phyloP scores from a whole-genome alignment of 2,888 invertebrate genomes.

The Lamellibrachia columna region DNA sequence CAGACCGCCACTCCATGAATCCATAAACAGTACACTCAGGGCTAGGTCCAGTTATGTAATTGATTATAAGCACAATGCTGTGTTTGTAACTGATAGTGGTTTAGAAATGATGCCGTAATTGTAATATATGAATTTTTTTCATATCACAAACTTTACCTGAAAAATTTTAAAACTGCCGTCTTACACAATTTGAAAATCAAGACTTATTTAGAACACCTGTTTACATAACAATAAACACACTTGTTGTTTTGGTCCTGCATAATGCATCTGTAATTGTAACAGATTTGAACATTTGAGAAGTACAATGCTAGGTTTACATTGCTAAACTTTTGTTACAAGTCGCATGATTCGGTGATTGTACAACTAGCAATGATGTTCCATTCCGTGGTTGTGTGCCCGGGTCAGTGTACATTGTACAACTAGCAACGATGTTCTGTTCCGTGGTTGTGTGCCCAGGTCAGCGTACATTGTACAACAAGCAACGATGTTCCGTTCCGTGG shows the following conservation, averaged over 20 bases:
- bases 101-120: not conserved
- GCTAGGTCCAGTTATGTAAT: too few relatives aligned
- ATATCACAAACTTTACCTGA: not conserved
- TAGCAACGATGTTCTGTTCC: too few relatives aligned
- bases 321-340: too few relatives aligned
- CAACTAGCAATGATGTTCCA: too few relatives aligned
- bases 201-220: not conserved
- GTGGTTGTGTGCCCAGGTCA: too few relatives aligned
- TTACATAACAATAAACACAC: not conserved
- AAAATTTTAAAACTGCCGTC: not conserved
- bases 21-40: not conserved
- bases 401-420: too few relatives aligned
- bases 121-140: not conserved
- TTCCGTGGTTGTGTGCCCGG: too few relatives aligned
- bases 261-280: not conserved
- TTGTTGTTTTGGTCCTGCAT: not conserved
- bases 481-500: too few relatives aligned
- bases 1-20: not conserved
- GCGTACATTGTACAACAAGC: too few relatives aligned
- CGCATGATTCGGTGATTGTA: too few relatives aligned
- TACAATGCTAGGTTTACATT: not conserved
- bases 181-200: not conserved
- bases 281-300: not conserved
- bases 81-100: not conserved
- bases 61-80: not conserved